Evolutionary conservation across 2,888 invertebrate species (phyloP).

Genomic region (Drosophila barbarae): DNA sequence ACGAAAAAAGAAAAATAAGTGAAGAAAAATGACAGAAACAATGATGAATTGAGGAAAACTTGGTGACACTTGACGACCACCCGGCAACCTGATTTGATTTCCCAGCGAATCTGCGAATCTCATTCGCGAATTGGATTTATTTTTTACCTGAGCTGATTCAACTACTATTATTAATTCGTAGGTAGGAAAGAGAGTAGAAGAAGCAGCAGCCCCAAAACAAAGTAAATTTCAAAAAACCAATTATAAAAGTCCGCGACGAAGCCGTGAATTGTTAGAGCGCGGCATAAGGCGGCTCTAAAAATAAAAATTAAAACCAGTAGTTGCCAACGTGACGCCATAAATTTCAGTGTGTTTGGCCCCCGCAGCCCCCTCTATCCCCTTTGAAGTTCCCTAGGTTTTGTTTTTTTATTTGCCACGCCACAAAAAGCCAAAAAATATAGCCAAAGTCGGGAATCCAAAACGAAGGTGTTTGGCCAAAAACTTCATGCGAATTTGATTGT

Average conservation of each 20-base stretch:
- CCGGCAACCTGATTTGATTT: slow-evolving; percentile 33
- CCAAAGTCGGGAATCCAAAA: slow-evolving; percentile 43
- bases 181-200: slow-evolving; percentile 5
- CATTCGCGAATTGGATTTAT: not conserved
- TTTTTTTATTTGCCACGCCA: slow-evolving; percentile 32
- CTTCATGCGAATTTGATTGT: slow-evolving; percentile 44
- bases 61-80: slow-evolving; percentile 49
- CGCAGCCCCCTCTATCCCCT: not conserved
- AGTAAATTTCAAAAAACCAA: slow-evolving; percentile 31
- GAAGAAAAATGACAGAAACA: slow-evolving; percentile 47
- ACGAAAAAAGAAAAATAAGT: not conserved
- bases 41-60: slow-evolving; percentile 25
- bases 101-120: slow-evolving; percentile 4
- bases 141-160: slow-evolving; percentile 18
- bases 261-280: slow-evolving; percentile 41
- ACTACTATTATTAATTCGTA: slow-evolving; percentile 4
- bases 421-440: slow-evolving; percentile 40
- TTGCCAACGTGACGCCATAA: slow-evolving; percentile 56
- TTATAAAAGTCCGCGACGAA: slow-evolving; percentile 32
- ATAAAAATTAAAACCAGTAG: slow-evolving; percentile 55
- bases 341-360: slow-evolving; percentile 28
- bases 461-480: slow-evolving; percentile 42
- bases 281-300: slow-evolving; percentile 26
- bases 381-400: slow-evolving; percentile 6
- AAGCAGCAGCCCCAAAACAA: slow-evolving; percentile 14